These are phyloP conservation scores for Acanthopagrus latus DNA, from an alignment of 2,797 vertebrate species.

Conservation along the genomic window DNA sequence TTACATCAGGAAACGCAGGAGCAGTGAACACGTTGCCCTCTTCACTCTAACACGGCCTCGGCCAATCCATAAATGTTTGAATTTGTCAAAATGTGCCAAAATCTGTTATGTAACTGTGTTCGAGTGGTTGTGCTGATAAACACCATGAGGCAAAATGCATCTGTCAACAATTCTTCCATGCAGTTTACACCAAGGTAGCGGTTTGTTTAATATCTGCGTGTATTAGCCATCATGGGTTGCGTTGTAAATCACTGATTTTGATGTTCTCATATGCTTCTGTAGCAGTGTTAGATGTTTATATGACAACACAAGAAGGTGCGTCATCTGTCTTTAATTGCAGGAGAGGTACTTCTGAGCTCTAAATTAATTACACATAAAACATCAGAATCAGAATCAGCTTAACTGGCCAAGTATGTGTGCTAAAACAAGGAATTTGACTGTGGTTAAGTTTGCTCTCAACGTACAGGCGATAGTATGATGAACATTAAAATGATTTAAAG, in stretches of 20 bases:
- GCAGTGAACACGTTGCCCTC: conserved; percentile 1
- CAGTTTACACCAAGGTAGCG: neutral
- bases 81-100: neutral
- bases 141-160: neutral
- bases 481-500: too few species aligned
- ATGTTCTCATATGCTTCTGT: neutral
- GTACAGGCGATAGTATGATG: too few species aligned
- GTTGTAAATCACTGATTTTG: neutral
- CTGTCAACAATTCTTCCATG: neutral
- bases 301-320: neutral
- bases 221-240: neutral
- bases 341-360: neutral
- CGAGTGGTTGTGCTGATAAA: neutral
- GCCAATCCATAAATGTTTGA: neutral
- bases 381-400: too few species aligned
- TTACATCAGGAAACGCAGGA: conserved; percentile 9
- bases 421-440: too few species aligned
- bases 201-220: neutral
- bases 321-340: neutral
- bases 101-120: neutral
- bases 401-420: too few species aligned
- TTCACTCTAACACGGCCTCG: neutral
- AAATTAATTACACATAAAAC: too few species aligned
- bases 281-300: too few species aligned
- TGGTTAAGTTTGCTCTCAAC: too few species aligned